Conservation (phyloP, 2,797 vertebrate species). For the Eulemur albifrons region DNA sequence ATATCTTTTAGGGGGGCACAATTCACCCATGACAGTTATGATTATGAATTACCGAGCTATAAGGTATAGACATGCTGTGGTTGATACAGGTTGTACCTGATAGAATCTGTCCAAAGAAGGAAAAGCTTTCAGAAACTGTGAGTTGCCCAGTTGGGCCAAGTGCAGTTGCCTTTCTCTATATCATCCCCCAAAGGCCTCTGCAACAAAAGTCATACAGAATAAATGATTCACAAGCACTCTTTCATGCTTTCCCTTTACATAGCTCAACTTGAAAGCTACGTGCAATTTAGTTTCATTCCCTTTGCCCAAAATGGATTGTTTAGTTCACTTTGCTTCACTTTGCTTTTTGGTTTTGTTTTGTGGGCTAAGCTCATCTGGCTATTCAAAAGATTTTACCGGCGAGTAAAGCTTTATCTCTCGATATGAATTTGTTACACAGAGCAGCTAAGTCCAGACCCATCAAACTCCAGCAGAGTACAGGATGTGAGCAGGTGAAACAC, state of each 20-base stretch:
- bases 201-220: neutral
- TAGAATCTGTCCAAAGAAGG: neutral
- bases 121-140: neutral
- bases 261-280: neutral
- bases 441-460: neutral
- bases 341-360: constrained; percentile 16
- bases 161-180: neutral
- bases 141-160: neutral
- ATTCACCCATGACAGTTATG: neutral
- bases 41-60: neutral
- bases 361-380: constrained; percentile 16
- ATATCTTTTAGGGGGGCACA: neutral
- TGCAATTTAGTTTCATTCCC: neutral
- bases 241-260: neutral
- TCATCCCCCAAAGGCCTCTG: neutral
- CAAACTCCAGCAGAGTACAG: neutral
- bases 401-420: neutral
- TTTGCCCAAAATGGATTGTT: neutral
- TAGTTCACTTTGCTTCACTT: neutral
- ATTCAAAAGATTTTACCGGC: constrained; percentile 45
- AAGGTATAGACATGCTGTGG: neutral
- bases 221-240: neutral
- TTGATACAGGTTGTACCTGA: neutral
- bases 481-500: neutral
- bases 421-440: neutral